These are phyloP conservation scores for Henricia sp. DNA, from an alignment of 53 echinoderm and acorn worm species.

Conservation along the genomic window DNA sequence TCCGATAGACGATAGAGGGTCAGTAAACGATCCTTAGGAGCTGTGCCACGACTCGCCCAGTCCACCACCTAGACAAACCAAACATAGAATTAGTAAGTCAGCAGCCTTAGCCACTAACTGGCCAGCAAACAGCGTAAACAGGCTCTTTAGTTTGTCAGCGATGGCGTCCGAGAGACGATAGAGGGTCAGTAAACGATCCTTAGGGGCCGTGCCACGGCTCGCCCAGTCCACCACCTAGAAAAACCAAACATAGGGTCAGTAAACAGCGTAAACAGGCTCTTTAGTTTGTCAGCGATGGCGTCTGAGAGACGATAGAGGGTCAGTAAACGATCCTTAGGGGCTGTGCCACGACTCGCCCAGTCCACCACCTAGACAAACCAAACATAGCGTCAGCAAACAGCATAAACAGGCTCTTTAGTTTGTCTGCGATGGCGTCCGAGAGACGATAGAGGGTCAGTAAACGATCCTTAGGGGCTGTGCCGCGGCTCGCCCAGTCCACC, in stretches of 20 bases:
- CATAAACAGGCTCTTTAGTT: constrained; percentile 84
- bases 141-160: constrained; percentile 83
- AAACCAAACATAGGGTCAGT: no score
- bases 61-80: no score
- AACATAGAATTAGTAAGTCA: constrained; percentile 68
- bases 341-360: constrained; percentile 73
- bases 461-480: constrained; percentile 59
- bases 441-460: constrained; percentile 88
- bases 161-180: constrained; percentile 80
- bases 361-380: no score
- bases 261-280: constrained; percentile 87
- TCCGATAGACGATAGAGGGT: constrained; percentile 84
- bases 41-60: constrained; percentile 73
- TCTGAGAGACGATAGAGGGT: constrained; percentile 84
- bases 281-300: constrained; percentile 79
- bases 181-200: constrained; percentile 76
- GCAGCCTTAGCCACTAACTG: constrained; percentile 86
- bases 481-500: constrained; percentile 84
- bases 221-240: no score
- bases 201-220: constrained; percentile 47
- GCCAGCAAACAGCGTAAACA: constrained; percentile 95
- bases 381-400: no score
- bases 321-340: constrained; percentile 67
- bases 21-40: constrained; percentile 67
- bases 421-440: constrained; percentile 83